These are phyloP conservation scores for Drosophila cyrtoloma DNA, from an alignment of 2,888 invertebrate species.

Conservation along the genomic window DNA sequence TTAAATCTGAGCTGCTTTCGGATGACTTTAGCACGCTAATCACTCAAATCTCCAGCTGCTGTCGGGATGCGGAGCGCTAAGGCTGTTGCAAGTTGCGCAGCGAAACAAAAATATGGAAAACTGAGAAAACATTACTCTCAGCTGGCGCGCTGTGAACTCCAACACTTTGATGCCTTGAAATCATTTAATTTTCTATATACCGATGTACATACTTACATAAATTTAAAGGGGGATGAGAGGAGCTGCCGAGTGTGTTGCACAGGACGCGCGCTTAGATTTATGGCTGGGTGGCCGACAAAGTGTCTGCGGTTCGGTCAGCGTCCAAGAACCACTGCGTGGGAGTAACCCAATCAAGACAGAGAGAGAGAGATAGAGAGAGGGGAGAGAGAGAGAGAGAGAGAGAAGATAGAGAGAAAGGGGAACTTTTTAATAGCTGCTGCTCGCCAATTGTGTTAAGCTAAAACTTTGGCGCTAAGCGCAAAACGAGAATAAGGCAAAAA, in stretches of 20 bases:
- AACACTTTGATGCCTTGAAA: constrained; percentile 80
- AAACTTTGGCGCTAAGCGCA: constrained; percentile 33
- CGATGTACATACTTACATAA: not conserved
- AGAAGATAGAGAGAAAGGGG: not conserved
- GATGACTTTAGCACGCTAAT: constrained; percentile 40
- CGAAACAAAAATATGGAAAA: constrained; percentile 45
- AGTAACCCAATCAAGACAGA: constrained; percentile 9
- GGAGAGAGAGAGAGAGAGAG: not conserved
- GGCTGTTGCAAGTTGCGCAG: constrained; percentile 22
- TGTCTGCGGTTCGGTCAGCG: constrained; percentile 82
- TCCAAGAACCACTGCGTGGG: constrained; percentile 43
- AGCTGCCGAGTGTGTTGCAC: constrained; percentile 44
- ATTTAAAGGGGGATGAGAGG: constrained; percentile 14
- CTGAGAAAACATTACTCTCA: constrained; percentile 78
- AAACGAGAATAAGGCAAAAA: constrained; percentile 35
- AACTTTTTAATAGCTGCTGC: constrained; percentile 13
- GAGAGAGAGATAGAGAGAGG: not conserved
- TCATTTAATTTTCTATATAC: constrained; percentile 68
- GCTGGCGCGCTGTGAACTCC: constrained; percentile 75
- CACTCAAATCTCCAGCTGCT: constrained; percentile 49
- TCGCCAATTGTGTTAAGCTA: constrained; percentile 25
- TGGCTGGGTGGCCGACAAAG: constrained; percentile 82
- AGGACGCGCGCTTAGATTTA: constrained; percentile 82
- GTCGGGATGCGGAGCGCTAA: constrained; percentile 26
- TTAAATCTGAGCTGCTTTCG: not conserved